Evolutionary conservation across 2,888 invertebrate species (phyloP).

Genomic region (Anticlea derivata): DNA sequence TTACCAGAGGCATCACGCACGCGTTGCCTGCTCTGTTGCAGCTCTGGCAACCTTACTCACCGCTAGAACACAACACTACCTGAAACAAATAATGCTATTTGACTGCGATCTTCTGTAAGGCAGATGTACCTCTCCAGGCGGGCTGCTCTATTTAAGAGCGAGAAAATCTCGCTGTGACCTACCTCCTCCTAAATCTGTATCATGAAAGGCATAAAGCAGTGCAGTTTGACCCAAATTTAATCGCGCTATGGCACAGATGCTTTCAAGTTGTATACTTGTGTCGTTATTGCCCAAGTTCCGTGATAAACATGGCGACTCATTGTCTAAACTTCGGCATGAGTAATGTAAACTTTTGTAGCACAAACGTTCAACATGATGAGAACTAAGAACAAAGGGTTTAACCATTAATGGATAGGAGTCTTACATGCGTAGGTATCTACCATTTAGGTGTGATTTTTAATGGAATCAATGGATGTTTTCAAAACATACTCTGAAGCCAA

Average conservation of each 20-base stretch:
- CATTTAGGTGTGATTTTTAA: too few relatives aligned
- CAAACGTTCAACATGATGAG: constrained; percentile 34
- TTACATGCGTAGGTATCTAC: neutral
- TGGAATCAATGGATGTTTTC: too few relatives aligned
- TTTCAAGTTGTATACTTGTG: constrained; percentile 27
- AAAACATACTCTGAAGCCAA: too few relatives aligned
- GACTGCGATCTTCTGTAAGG: too few relatives aligned
- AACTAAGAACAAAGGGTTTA: constrained; percentile 20
- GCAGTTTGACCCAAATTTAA: constrained; percentile 22
- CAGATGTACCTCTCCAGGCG: too few relatives aligned
- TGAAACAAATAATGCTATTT: too few relatives aligned
- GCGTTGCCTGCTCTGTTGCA: too few relatives aligned
- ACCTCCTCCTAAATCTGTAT: neutral
- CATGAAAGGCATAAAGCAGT: constrained; percentile 9
- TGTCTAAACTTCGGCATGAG: constrained; percentile 57
- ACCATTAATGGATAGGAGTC: neutral
- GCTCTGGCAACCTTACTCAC: too few relatives aligned
- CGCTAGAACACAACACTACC: too few relatives aligned
- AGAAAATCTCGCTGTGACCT: too few relatives aligned
- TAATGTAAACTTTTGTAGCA: constrained; percentile 50
- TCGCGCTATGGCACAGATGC: constrained; percentile 31
- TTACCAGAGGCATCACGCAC: too few relatives aligned
- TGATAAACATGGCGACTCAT: constrained; percentile 55
- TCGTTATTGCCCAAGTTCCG: constrained; percentile 53
- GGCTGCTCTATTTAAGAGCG: too few relatives aligned